Conservation (phyloP, 2,113 vertebrate species). For the Paradisaea rubra region DNA sequence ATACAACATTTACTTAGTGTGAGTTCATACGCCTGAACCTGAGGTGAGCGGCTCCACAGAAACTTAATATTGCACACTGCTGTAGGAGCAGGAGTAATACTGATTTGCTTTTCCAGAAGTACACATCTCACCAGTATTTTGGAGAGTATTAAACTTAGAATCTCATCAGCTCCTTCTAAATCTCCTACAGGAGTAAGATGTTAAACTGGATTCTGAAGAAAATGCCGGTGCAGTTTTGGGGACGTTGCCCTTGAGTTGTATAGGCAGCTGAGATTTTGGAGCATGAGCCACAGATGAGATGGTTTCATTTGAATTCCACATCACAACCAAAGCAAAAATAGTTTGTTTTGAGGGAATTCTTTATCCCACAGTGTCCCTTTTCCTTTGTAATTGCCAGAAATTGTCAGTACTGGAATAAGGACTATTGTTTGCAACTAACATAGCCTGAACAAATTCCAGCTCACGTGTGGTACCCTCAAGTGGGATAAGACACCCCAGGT, state of each 20-base stretch:
- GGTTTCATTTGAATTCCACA: neutral
- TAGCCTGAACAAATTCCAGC: neutral
- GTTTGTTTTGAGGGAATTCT: neutral
- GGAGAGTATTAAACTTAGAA: neutral
- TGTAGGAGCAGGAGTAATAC: neutral
- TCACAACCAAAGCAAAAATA: neutral
- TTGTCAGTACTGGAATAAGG: neutral
- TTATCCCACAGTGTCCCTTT: neutral
- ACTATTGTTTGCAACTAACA: accelerated
- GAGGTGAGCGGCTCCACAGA: neutral
- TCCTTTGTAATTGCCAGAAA: neutral
- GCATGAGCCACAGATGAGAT: neutral
- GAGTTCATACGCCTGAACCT: neutral
- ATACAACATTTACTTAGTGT: neutral
- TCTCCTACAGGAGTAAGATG: neutral
- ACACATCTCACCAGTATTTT: neutral
- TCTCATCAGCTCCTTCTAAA: neutral
- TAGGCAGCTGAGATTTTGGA: neutral
- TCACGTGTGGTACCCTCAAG: accelerated
- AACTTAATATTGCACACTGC: neutral
- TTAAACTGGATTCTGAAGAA: neutral
- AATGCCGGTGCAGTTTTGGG: neutral
- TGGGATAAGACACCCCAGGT: neutral
- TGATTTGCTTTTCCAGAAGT: neutral
- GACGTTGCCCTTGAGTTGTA: neutral